A percentile compares a stretch with the other conserved stretches of the same genome.
These are phyloP conservation scores for Zosterops hypoxanthus DNA, from an alignment of 2,113 vertebrate genomes.

Conservation along the genomic window DNA sequence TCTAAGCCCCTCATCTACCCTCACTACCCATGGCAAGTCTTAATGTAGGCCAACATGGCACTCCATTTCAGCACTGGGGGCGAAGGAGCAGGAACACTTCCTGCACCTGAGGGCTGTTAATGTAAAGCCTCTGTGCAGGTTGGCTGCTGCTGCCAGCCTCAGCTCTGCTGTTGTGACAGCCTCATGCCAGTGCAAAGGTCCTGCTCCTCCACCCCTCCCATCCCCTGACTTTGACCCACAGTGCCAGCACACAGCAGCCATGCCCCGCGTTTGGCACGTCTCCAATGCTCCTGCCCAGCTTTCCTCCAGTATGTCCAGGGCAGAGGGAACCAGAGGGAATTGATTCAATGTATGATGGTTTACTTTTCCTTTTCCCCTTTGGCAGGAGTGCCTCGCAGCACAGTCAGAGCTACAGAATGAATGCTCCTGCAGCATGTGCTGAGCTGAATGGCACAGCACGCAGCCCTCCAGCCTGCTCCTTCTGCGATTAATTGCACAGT, in stretches of 20 bases:
- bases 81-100: fast-evolving
- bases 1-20: fast-evolving
- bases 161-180: fast-evolving
- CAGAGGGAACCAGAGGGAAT: background rate
- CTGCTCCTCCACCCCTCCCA: background rate
- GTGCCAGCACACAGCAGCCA: background rate
- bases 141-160: background rate
- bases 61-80: background rate
- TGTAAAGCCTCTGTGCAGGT: background rate
- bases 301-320: fast-evolving
- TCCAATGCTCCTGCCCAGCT: background rate
- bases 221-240: background rate
- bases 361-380: background rate
- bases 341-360: background rate
- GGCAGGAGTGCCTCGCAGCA: background rate
- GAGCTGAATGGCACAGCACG: slow-evolving; percentile 25
- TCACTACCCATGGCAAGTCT: background rate
- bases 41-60: fast-evolving
- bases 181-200: background rate
- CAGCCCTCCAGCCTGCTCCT: slow-evolving; percentile 11
- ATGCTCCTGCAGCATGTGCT: background rate
- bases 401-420: background rate
- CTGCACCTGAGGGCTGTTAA: background rate
- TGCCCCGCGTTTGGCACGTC: background rate
- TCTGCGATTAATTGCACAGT: background rate